phyloP scores from a whole-genome alignment of 2,797 vertebrate genomes.

The Myotis pilosus region DNA sequence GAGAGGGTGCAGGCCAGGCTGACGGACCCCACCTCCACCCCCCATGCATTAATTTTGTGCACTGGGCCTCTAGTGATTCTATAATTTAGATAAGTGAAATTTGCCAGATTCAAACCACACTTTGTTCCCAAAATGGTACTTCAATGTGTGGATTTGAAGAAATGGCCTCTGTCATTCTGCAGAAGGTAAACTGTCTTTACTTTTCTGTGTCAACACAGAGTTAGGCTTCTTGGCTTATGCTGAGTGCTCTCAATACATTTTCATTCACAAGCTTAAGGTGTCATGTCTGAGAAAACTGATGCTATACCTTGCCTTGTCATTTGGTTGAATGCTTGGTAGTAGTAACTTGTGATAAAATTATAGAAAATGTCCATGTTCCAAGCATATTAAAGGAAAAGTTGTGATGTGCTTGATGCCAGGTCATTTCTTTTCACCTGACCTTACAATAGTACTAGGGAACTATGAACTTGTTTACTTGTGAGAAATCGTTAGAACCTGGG shows the following conservation, averaged over 20 bases:
- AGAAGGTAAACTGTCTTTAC: neutral
- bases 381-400: neutral
- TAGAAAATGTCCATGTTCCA: neutral
- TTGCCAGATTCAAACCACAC: neutral
- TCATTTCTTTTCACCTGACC: neutral
- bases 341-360: neutral
- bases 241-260: neutral
- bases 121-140: neutral
- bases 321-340: neutral
- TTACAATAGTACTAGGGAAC: neutral
- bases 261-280: neutral
- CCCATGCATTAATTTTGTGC: no score
- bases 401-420: neutral
- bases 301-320: neutral
- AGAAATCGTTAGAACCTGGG: neutral
- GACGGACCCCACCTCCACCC: no score
- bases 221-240: neutral
- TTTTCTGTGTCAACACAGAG: neutral
- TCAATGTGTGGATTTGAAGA: neutral
- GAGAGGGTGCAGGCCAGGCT: no score
- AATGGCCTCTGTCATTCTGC: neutral
- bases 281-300: neutral
- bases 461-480: neutral
- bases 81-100: neutral
- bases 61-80: neutral